Percentiles rank a stretch among this genome's conserved stretches.
phyloP scores from a whole-genome alignment of 2,888 invertebrate species.

The Tetragonisca angustula region DNA sequence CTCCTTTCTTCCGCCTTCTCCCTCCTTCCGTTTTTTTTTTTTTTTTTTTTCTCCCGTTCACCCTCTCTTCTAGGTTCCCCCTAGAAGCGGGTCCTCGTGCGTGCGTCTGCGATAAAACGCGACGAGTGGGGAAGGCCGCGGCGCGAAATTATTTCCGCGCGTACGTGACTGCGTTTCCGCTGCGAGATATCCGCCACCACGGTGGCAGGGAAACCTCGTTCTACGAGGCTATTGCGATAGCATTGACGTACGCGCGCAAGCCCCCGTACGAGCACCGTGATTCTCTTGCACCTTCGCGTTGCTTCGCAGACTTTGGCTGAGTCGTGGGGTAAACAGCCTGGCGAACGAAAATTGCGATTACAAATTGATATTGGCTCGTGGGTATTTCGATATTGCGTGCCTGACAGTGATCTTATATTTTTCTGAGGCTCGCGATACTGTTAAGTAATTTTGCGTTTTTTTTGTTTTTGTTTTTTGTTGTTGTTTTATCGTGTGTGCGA shows the following conservation, averaged over 20 bases:
- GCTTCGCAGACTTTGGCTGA: neutral
- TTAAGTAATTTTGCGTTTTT: too few species aligned
- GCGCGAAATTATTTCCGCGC: constrained; percentile 57
- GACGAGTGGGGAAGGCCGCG: neutral
- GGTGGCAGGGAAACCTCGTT: neutral
- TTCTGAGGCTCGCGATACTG: neutral
- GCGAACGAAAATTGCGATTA: neutral
- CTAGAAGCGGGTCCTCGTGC: constrained; percentile 13
- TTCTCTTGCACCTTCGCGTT: neutral
- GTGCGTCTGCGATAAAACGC: constrained; percentile 49
- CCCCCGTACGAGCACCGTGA: neutral
- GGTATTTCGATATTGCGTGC: constrained; percentile 1
- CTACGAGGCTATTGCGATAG: neutral
- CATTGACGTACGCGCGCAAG: constrained; percentile 14
- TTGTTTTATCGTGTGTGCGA: too few species aligned
- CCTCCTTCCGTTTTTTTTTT: neutral
- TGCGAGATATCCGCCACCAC: constrained; percentile 31
- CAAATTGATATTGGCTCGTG: neutral
- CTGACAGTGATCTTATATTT: neutral
- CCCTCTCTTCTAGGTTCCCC: neutral
- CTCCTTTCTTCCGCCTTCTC: neutral
- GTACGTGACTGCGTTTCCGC: constrained; percentile 31
- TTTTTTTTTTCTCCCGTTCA: neutral
- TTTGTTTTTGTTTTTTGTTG: too few species aligned
- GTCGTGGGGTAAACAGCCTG: neutral